Evolutionary conservation across 2,888 invertebrate genomes (phyloP).

Genomic region (Heteropelma amictum): DNA sequence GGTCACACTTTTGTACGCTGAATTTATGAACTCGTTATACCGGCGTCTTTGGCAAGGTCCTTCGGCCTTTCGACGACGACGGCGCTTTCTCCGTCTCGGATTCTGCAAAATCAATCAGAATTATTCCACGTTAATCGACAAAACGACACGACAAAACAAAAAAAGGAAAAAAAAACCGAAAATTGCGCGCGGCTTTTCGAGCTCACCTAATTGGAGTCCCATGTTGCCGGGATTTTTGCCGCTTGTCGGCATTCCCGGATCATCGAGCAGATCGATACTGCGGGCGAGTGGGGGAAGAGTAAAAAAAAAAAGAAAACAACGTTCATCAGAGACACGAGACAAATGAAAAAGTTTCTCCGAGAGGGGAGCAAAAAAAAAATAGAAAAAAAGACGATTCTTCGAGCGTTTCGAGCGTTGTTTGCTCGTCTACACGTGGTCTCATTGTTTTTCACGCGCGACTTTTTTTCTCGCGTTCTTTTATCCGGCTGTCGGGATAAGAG

Average conservation of each 20-base stretch:
- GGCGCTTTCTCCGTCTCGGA: slow-evolving; percentile 92
- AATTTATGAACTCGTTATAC: slow-evolving; percentile 86
- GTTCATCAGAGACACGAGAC: slow-evolving; percentile 48
- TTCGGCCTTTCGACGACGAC: slow-evolving; percentile 89
- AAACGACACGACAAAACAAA: no score
- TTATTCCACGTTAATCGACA: not conserved
- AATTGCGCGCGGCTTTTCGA: not conserved
- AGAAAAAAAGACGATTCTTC: slow-evolving; percentile 16
- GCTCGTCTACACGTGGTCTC: slow-evolving; percentile 20
- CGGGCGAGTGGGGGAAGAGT: slow-evolving; percentile 63
- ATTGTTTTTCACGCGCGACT: slow-evolving; percentile 23
- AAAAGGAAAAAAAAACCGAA: no score
- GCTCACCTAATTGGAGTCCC: slow-evolving; percentile 82
- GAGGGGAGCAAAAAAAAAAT: slow-evolving; percentile 4
- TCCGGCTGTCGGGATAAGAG: not conserved
- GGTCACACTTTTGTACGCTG: slow-evolving; percentile 81
- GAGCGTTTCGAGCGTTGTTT: slow-evolving; percentile 43
- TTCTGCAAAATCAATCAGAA: slow-evolving; percentile 81
- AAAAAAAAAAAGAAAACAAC: slow-evolving; percentile 30
- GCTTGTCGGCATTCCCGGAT: slow-evolving; percentile 77
- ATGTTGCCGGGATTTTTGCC: slow-evolving; percentile 74
- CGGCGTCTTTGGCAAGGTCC: slow-evolving; percentile 98
- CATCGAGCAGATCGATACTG: slow-evolving; percentile 83
- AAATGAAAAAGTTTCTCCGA: slow-evolving; percentile 45
- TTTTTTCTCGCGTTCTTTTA: slow-evolving; percentile 25